phyloP scores from a whole-genome alignment of 2,797 vertebrate species.

The Acipenser transmontanus region DNA sequence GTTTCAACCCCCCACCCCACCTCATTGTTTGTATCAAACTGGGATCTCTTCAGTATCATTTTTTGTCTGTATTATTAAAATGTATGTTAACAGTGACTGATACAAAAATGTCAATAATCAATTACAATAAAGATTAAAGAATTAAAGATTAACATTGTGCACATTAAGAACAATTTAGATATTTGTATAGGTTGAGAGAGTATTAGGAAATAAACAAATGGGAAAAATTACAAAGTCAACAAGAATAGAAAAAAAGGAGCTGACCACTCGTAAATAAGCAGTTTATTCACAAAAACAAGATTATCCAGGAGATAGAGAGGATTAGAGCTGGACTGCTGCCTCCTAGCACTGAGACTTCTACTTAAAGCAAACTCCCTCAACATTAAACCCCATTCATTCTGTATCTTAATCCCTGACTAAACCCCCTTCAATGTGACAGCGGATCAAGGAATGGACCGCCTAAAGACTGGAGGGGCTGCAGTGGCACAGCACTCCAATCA shows the following conservation, averaged over 20 bases:
- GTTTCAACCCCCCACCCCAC: too few relatives aligned
- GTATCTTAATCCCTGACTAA: slow-evolving; percentile 60
- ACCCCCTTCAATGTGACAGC: not conserved
- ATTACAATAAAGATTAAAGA: too few relatives aligned
- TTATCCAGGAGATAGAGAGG: slow-evolving; percentile 56
- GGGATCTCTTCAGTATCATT: too few relatives aligned
- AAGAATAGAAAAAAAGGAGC: slow-evolving; percentile 34
- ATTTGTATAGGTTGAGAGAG: slow-evolving; percentile 18
- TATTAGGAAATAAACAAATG: slow-evolving; percentile 35
- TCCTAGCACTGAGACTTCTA: slow-evolving; percentile 50
- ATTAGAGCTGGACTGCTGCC: slow-evolving; percentile 54
- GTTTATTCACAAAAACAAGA: slow-evolving; percentile 50
- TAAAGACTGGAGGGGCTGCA: slow-evolving; percentile 13
- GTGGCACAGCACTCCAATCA: slow-evolving; percentile 8
- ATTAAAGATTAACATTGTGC: too few relatives aligned
- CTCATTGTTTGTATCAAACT: too few relatives aligned
- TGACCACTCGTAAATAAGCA: slow-evolving; percentile 33
- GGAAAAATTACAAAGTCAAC: slow-evolving; percentile 17
- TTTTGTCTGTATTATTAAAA: too few relatives aligned
- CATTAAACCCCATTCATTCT: slow-evolving; percentile 50
- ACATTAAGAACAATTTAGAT: not conserved
- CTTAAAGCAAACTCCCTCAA: slow-evolving; percentile 31
- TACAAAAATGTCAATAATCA: too few relatives aligned
- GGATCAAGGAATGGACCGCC: slow-evolving; percentile 20
- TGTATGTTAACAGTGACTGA: too few relatives aligned